Evolutionary conservation across 2,113 vertebrate species (phyloP).

Genomic region (Gracilinanus agilis): DNA sequence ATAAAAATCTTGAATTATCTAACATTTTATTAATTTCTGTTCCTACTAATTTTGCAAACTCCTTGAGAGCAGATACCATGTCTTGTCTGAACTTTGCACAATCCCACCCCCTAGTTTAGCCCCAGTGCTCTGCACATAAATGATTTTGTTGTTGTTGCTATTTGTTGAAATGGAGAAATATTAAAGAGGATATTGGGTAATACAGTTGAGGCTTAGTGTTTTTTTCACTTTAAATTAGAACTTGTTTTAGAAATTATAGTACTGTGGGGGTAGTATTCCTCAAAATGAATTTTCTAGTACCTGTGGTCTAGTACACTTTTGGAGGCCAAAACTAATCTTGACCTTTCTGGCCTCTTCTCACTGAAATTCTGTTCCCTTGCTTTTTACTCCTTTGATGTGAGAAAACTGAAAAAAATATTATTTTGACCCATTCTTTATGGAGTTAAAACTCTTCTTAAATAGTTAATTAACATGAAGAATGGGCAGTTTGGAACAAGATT

Average conservation of each 20-base stretch:
- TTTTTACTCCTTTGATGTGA: neutral
- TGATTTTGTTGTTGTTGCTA: too few relatives aligned
- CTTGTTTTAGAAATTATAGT: neutral
- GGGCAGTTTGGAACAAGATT: neutral
- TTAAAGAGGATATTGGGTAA: neutral
- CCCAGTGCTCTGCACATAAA: neutral
- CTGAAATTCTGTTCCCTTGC: neutral
- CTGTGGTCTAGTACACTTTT: neutral
- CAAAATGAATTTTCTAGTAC: neutral
- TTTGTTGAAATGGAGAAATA: neutral
- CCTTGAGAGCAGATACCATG: neutral
- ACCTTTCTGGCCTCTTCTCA: neutral
- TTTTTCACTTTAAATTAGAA: neutral
- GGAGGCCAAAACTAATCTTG: neutral
- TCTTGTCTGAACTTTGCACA: neutral
- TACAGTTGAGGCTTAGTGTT: neutral
- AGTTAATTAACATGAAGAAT: neutral
- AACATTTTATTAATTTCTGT: neutral
- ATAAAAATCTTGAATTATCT: neutral
- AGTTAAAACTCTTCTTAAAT: neutral
- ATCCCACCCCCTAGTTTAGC: neutral
- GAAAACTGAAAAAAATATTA: neutral
- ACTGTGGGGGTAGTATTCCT: neutral
- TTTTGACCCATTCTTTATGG: neutral
- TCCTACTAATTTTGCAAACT: neutral